A percentile compares a stretch with the other conserved stretches of the same genome.
Conservation (phyloP, 1,140 invertebrate genomes). For the Cherax destructor region DNA sequence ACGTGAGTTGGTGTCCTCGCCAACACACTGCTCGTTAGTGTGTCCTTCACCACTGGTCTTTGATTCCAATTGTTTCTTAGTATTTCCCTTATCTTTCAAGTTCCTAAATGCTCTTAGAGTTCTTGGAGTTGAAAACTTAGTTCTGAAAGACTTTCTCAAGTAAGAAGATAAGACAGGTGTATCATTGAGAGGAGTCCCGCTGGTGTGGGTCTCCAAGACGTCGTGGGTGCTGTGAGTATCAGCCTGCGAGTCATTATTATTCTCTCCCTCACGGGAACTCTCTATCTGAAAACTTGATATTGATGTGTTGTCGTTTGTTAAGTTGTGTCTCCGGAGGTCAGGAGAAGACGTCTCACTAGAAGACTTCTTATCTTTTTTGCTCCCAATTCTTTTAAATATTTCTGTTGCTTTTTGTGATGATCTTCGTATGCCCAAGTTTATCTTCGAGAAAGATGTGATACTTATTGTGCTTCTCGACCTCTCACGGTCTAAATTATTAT, state of each 20-base stretch:
- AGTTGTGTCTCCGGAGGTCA: slow-evolving; percentile 14
- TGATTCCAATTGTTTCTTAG: neutral
- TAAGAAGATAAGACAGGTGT: neutral
- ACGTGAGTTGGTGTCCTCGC: neutral
- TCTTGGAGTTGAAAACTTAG: slow-evolving; percentile 37
- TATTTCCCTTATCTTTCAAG: slow-evolving; percentile 21
- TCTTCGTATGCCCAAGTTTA: slow-evolving; percentile 22
- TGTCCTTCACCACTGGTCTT: neutral
- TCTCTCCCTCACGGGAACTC: neutral
- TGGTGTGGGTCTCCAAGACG: too few relatives aligned
- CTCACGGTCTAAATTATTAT: slow-evolving; percentile 38
- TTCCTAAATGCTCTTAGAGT: slow-evolving; percentile 41
- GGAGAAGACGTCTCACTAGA: slow-evolving; percentile 17
- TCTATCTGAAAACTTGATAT: neutral
- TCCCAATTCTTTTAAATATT: slow-evolving; percentile 28
- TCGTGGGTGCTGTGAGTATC: too few relatives aligned
- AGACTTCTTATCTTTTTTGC: neutral
- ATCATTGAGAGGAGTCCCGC: too few relatives aligned
- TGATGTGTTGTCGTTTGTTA: neutral
- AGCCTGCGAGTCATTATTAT: neutral
- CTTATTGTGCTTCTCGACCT: slow-evolving; percentile 45
- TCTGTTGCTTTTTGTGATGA: slow-evolving; percentile 43
- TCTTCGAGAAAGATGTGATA: slow-evolving; percentile 28
- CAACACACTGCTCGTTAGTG: neutral
- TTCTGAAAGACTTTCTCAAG: slow-evolving; percentile 8